phyloP scores from a whole-genome alignment of 2,113 vertebrate species.

The Forbesichthys papilliferus region DNA sequence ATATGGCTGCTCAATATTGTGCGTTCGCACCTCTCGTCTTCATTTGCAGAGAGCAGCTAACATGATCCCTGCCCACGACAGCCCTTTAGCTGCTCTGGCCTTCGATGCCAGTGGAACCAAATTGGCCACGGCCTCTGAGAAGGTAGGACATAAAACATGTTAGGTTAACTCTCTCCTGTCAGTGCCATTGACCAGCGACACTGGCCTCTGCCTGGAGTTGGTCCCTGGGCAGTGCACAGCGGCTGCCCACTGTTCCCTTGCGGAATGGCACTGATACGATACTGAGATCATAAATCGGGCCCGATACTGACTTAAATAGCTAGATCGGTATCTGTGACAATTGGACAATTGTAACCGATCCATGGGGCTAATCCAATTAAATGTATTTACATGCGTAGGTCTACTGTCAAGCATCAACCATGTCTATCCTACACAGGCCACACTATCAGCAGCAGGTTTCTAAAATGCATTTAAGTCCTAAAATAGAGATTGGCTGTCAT shows the following conservation, averaged over 20 bases:
- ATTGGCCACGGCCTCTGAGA: slow-evolving; percentile 96
- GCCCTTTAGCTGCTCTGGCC: slow-evolving; percentile 93
- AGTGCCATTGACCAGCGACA: neutral
- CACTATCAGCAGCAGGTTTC: too few species aligned
- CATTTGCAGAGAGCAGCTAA: slow-evolving; percentile 90
- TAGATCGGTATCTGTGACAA: neutral
- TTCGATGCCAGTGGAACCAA: slow-evolving; percentile 95
- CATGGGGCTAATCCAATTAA: too few species aligned
- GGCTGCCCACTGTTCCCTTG: too few species aligned
- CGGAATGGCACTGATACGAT: too few species aligned
- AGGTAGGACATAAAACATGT: slow-evolving; percentile 73
- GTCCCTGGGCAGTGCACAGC: too few species aligned
- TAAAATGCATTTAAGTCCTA: too few species aligned
- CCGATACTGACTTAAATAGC: neutral
- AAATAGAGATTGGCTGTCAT: neutral
- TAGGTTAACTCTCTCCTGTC: neutral
- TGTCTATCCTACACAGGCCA: too few species aligned
- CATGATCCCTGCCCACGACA: slow-evolving; percentile 99
- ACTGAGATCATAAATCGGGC: too few species aligned
- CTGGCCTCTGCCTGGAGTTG: too few species aligned
- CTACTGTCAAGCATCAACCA: too few species aligned
- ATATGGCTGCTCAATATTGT: neutral
- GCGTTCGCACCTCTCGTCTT: neutral
- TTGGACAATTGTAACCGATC: too few species aligned
- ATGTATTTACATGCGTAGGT: too few species aligned